phyloP scores from a whole-genome alignment of 2,113 vertebrate species.

The Maccullochella peelii region DNA sequence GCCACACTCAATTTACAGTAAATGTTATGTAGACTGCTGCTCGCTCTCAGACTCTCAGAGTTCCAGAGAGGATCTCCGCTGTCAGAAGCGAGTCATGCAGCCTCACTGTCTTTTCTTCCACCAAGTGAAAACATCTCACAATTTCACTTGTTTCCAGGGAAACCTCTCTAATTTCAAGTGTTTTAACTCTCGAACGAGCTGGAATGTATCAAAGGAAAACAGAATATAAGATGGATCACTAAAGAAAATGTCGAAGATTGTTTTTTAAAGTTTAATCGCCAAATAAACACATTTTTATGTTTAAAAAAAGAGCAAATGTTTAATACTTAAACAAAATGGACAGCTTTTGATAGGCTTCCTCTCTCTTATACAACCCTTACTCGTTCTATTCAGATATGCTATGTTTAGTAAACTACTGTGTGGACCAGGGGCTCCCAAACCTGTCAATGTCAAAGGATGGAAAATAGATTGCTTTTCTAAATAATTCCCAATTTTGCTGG shows the following conservation, averaged over 20 bases:
- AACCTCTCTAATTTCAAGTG: neutral
- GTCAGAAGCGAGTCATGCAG: neutral
- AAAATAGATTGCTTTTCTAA: neutral
- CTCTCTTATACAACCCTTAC: neutral
- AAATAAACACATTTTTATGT: neutral
- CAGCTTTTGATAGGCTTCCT: neutral
- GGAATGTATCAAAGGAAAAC: neutral
- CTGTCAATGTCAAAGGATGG: neutral
- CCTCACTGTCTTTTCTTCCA: neutral
- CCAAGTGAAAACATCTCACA: neutral
- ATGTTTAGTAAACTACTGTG: neutral
- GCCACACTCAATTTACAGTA: neutral
- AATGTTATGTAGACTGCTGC: slow-evolving; percentile 9
- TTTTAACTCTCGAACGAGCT: neutral
- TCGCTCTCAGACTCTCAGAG: neutral
- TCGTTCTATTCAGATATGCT: neutral
- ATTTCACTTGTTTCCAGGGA: neutral
- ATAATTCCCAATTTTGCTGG: neutral
- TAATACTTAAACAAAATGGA: neutral
- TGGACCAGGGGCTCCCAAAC: neutral
- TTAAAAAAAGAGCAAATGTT: neutral
- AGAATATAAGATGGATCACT: neutral
- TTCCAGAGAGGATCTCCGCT: neutral
- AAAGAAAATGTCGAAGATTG: neutral
- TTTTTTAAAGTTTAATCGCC: neutral